Evolutionary conservation across 2,113 vertebrate genomes (phyloP).

Genomic region (Notothenia rossii): DNA sequence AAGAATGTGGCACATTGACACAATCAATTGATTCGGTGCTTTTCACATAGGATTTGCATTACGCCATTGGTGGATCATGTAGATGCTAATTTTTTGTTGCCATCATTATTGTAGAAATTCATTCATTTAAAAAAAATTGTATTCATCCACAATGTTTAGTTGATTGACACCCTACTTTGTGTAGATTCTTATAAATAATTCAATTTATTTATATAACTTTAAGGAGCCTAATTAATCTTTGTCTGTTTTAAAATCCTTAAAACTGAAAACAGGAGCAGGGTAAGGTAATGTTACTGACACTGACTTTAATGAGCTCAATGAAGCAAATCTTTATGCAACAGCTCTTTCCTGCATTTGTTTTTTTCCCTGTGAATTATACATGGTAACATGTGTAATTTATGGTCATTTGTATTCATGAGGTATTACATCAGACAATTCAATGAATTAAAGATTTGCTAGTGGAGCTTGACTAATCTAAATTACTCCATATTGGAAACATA

Average conservation of each 20-base stretch:
- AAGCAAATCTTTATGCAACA: not conserved
- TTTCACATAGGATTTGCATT: not conserved
- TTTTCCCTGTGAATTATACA: not conserved
- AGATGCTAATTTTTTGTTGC: not conserved
- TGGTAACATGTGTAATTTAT: not conserved
- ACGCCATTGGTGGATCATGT: not conserved
- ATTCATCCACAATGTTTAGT: not conserved
- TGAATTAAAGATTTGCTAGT: not conserved
- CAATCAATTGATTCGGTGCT: not conserved
- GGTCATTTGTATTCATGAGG: not conserved
- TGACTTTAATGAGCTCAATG: not conserved
- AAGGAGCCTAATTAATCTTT: conserved; percentile 5
- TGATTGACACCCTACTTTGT: not conserved
- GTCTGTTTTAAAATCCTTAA: too few relatives aligned
- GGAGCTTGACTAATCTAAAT: not conserved
- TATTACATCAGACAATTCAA: not conserved
- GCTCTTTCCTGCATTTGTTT: not conserved
- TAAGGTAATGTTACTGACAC: not conserved
- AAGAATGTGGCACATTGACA: not conserved
- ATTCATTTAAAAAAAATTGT: not conserved
- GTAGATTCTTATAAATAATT: not conserved
- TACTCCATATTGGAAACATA: not conserved
- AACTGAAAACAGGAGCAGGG: too few relatives aligned
- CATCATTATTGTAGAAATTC: not conserved
- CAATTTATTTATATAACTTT: not conserved